Evolutionary conservation across 1,140 invertebrate species (phyloP), one percentile per base, ranked within the genome.

Genomic region (Sinella curviseta): DNA sequence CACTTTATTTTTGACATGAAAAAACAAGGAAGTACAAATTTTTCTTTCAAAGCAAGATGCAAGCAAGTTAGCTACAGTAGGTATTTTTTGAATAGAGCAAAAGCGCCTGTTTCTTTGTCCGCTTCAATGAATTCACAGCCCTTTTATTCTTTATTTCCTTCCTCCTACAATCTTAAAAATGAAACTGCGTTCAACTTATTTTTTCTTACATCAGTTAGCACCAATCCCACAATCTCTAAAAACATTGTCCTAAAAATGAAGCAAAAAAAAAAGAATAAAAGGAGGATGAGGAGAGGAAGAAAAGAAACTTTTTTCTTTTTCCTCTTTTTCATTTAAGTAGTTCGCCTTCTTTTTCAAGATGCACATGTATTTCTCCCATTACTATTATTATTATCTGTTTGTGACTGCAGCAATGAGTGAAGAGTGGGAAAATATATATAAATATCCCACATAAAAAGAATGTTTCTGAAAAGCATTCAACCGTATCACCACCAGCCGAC

Each of bases 401-500:
- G 14, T 60, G 24, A 26, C 24, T 60, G 57, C 8, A n/a, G n/a
- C n/a, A 60, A 60, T 60, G 57, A 60, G 24, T 16, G 57, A 60
- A 26, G 8, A n/a, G 4, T 12, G 4, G 24, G 24, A n/a, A 60
- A 60, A n/a, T 26, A 60, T 26, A n/a, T 60, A 60, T 60, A 60
- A 14, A 60, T 48, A 48, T 48, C 20, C 8, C 39, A 48, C 39
- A 48, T 48, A 60, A 60, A 60, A 60, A 60, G 24, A n/a, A 60
- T 60, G 57, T 26, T 60, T 60, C 24, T 60, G 8, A 12, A n/a
- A 60, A 60, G 57, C 57, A 60, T 26, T 60, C 57, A 60, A 60
- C 12, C 57, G 24, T 60, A 60, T 60, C 57, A 60, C 57, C 57
- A 60, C 57, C 24, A 60, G 57, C 57, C 57, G 57, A 60, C 57